Evolutionary conservation across 2,888 invertebrate genomes (phyloP).

Genomic region (Fabriciana adippe): DNA sequence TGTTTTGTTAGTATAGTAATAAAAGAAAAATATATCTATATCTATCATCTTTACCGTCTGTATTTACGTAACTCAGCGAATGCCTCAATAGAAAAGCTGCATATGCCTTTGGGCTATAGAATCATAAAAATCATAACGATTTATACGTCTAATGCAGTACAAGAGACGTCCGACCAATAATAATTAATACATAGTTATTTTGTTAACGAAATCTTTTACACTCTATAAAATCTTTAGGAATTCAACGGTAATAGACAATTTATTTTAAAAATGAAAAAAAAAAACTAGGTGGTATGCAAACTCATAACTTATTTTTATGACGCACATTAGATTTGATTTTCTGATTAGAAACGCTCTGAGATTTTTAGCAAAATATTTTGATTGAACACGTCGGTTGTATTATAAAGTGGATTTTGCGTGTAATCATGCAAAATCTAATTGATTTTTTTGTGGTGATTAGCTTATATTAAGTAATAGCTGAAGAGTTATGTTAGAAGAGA

Average conservation of each 20-base stretch:
- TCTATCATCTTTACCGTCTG: not conserved
- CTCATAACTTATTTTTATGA: constrained; percentile 35
- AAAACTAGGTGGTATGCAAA: constrained; percentile 32
- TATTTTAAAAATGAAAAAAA: constrained; percentile 8
- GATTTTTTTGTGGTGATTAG: too few relatives aligned
- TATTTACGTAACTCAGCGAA: constrained; percentile 10
- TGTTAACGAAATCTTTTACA: constrained; percentile 27
- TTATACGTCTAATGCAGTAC: constrained; percentile 18
- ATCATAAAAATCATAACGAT: constrained; percentile 21
- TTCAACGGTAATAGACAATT: constrained; percentile 18
- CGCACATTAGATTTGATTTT: constrained; percentile 30
- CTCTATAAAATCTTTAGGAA: constrained; percentile 21
- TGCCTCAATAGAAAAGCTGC: constrained; percentile 16
- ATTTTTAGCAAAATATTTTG: constrained; percentile 24
- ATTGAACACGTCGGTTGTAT: constrained; percentile 5
- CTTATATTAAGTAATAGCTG: too few relatives aligned
- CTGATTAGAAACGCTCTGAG: constrained; percentile 20
- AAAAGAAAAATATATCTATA: not conserved
- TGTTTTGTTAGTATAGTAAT: too few relatives aligned
- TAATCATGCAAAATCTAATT: too few relatives aligned
- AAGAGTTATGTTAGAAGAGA: too few relatives aligned
- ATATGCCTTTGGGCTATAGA: constrained; percentile 8
- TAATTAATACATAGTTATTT: constrained; percentile 26
- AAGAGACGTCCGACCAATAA: constrained; percentile 12
- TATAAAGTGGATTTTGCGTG: too few relatives aligned